Evolutionary conservation across 2,888 invertebrate genomes (phyloP).

Genomic region (Drosophila robusta): DNA sequence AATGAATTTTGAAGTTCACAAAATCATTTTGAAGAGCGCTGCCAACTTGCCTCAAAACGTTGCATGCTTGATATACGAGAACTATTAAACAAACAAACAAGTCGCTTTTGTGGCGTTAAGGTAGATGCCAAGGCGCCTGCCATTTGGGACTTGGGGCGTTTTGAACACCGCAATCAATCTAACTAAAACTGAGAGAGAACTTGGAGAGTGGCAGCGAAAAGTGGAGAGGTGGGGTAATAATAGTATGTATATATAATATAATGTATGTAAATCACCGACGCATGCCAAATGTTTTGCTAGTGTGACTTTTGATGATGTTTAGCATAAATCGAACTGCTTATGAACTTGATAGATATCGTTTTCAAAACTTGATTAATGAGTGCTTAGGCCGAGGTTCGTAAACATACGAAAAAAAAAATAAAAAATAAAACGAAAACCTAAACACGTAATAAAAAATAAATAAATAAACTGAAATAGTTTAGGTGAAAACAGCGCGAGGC

Average conservation of each 20-base stretch:
- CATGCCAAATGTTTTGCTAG: constrained; percentile 74
- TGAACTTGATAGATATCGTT: constrained; percentile 75
- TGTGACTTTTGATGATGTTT: constrained; percentile 77
- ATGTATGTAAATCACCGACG: constrained; percentile 69
- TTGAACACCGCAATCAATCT: constrained; percentile 58
- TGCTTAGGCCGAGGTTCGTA: constrained; percentile 34
- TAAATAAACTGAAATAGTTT: constrained; percentile 56
- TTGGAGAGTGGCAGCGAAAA: not conserved
- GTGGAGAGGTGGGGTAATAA: constrained; percentile 11
- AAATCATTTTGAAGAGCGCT: constrained; percentile 6
- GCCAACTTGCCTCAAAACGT: constrained; percentile 18
- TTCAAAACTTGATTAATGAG: constrained; percentile 73
- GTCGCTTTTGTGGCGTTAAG: constrained; percentile 14
- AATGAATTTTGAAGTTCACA: not conserved
- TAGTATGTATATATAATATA: constrained; percentile 39
- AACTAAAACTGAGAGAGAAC: constrained; percentile 25
- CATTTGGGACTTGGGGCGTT: constrained; percentile 42
- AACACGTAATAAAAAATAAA: constrained; percentile 19
- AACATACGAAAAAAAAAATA: constrained; percentile 24
- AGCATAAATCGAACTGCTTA: constrained; percentile 79
- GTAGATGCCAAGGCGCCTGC: constrained; percentile 24
- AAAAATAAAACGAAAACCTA: constrained; percentile 24
- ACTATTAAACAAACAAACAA: constrained; percentile 31
- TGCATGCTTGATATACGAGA: constrained; percentile 39
- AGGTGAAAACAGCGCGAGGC: constrained; percentile 67